Evolutionary conservation across 2,113 vertebrate species (phyloP).

Genomic region (Noturus placidus): DNA sequence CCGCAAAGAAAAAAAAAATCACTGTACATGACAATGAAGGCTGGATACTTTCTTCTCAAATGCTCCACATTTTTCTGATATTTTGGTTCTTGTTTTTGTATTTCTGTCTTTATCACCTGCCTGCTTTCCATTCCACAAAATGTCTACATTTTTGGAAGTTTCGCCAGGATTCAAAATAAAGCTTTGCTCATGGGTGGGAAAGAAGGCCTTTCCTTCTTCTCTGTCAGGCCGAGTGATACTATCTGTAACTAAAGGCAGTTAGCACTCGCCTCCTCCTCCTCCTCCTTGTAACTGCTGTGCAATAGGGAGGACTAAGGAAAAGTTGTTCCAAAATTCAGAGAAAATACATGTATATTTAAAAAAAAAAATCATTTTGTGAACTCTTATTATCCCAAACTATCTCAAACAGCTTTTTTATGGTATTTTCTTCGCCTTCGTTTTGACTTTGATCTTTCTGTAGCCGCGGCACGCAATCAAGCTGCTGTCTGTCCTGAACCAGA

Average conservation of each 20-base stretch:
- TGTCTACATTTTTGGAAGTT: neutral
- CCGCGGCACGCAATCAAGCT: conserved; percentile 97
- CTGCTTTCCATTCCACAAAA: neutral
- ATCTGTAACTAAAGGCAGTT: neutral
- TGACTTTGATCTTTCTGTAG: conserved; percentile 61
- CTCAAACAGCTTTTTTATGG: neutral
- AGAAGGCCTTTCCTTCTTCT: neutral
- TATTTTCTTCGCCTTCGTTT: neutral
- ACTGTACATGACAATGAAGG: neutral
- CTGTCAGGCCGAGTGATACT: neutral
- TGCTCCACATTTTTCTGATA: neutral
- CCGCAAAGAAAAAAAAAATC: neutral
- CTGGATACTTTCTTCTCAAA: neutral
- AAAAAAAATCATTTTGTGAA: neutral
- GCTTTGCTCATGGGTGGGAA: neutral
- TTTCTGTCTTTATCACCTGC: neutral
- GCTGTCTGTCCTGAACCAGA: conserved; percentile 97
- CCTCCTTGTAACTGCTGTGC: neutral
- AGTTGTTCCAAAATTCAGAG: neutral
- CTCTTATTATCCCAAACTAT: neutral
- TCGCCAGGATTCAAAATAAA: neutral
- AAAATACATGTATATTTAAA: neutral
- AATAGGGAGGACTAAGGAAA: neutral
- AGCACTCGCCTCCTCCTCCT: neutral
- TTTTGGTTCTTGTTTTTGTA: neutral